These are phyloP conservation scores for Mastigias papua DNA, from an alignment of 30 jellyfish, hydroid and myxozoan genomes.

Conservation along the genomic window DNA sequence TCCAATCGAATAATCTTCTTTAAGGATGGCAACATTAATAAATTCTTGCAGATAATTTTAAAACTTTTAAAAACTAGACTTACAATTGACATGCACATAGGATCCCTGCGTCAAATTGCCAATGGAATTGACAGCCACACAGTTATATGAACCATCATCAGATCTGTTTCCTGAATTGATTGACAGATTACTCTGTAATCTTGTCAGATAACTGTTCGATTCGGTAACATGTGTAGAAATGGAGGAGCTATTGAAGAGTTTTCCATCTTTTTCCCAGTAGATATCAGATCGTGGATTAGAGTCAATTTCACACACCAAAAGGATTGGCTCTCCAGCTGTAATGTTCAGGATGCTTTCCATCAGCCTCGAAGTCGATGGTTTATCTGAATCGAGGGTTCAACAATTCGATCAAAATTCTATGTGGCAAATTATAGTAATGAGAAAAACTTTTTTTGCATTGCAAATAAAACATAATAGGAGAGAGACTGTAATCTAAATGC, in stretches of 20 bases:
- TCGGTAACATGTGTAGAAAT: neutral
- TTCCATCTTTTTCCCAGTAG: slow-evolving; percentile 51
- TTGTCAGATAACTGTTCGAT: slow-evolving; percentile 16
- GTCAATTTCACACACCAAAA: slow-evolving; percentile 21
- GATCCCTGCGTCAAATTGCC: slow-evolving; percentile 32
- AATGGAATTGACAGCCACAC: slow-evolving; percentile 38
- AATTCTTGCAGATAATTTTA: neutral
- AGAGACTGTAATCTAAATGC: too few relatives aligned
- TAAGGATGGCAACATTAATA: too few relatives aligned
- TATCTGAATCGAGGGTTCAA: neutral
- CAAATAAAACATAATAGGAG: too few relatives aligned
- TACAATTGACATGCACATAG: slow-evolving; percentile 21
- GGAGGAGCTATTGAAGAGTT: neutral
- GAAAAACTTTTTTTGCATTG: neutral
- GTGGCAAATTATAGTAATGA: neutral
- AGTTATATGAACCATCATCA: slow-evolving; percentile 17
- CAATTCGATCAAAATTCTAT: neutral
- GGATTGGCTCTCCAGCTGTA: neutral
- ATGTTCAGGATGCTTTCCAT: slow-evolving; percentile 14
- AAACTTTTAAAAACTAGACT: neutral
- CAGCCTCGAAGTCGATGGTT: slow-evolving; percentile 5
- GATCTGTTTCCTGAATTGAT: slow-evolving; percentile 1
- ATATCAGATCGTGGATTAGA: slow-evolving; percentile 42
- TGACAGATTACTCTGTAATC: slow-evolving; percentile 29
- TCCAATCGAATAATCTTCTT: too few relatives aligned